Evolutionary conservation across 2,888 invertebrate genomes (phyloP).

Genomic region (Drosophila flavopinicola): DNA sequence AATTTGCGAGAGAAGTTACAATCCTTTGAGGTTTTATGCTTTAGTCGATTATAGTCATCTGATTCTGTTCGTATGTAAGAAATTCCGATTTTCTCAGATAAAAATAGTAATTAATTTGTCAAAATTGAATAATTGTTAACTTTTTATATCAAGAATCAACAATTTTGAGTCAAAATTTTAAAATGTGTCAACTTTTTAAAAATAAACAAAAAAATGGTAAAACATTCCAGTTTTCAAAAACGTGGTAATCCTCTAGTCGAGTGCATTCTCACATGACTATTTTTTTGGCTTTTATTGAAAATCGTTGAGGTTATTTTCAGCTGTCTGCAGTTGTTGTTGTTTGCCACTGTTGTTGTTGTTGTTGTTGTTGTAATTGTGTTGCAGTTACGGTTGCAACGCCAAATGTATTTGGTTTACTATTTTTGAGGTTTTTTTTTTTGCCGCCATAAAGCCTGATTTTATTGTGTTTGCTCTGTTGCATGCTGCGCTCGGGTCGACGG

Average conservation of each 20-base stretch:
- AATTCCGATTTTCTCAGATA: too few relatives aligned
- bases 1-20: not conserved
- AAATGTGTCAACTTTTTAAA: not conserved
- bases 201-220: not conserved
- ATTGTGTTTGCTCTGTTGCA: constrained; percentile 55
- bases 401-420: constrained; percentile 53
- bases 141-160: too few relatives aligned
- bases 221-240: not conserved
- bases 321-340: too few relatives aligned
- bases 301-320: constrained; percentile 43
- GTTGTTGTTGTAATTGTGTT: constrained; percentile 36
- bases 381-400: constrained; percentile 42
- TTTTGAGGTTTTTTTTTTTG: constrained; percentile 50
- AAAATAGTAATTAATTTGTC: too few relatives aligned
- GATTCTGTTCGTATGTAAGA: too few relatives aligned
- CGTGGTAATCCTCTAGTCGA: constrained; percentile 17
- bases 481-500: constrained; percentile 6
- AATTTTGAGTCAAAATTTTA: too few relatives aligned
- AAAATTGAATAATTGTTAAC: too few relatives aligned
- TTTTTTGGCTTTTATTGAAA: constrained; percentile 38
- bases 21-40: too few relatives aligned
- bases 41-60: too few relatives aligned
- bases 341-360: constrained; percentile 8
- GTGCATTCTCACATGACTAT: not conserved
- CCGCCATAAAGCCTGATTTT: constrained; percentile 73